phyloP scores from a whole-genome alignment of 2,113 vertebrate genomes.

The Hyperopisus bebe region DNA sequence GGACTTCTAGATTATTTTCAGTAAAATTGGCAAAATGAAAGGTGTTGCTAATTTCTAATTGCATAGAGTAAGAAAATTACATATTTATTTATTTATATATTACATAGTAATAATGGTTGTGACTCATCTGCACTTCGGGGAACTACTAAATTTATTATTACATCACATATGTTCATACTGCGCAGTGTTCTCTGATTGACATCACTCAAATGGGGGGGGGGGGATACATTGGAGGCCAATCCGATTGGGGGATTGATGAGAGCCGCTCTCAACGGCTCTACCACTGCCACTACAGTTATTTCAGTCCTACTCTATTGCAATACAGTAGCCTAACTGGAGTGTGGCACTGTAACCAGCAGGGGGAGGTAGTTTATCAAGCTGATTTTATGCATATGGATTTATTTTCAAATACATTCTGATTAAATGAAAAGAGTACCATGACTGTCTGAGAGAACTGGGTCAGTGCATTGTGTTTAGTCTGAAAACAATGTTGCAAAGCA shows the following conservation, averaged over 20 bases:
- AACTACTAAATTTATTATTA: background rate
- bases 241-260: background rate
- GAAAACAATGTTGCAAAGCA: background rate
- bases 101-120: background rate
- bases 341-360: slow-evolving; percentile 38
- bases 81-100: background rate
- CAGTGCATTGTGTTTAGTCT: background rate
- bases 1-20: background rate
- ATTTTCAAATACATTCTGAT: background rate
- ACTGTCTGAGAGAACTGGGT: background rate
- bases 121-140: background rate
- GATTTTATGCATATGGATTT: background rate
- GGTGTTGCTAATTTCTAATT: background rate
- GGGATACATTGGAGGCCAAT: background rate
- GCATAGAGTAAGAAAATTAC: background rate
- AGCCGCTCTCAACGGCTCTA: background rate
- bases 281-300: background rate
- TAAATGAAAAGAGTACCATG: background rate
- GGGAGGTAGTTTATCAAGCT: slow-evolving; percentile 46
- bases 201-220: background rate
- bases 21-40: background rate
- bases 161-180: background rate
- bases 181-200: background rate
- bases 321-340: background rate
- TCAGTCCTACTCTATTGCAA: background rate